These are phyloP conservation scores for Acanthis flammea DNA, from an alignment of 2,797 vertebrate species.

Conservation along the genomic window DNA sequence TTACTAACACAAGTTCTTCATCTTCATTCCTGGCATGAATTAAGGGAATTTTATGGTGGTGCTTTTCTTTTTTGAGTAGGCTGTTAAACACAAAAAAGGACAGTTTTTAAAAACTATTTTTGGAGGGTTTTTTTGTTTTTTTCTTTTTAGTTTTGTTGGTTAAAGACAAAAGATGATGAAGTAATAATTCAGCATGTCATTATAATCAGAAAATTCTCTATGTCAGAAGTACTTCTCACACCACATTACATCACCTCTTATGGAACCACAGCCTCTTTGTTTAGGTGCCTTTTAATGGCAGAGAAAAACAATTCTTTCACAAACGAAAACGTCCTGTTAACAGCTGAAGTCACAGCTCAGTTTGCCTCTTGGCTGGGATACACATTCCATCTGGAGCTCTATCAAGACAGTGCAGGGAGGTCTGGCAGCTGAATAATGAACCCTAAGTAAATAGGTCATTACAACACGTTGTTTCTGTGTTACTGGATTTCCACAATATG, in stretches of 20 bases:
- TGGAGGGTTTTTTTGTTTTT: background rate
- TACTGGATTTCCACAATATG: constrained; percentile 16
- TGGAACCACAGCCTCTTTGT: background rate
- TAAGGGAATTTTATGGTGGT: background rate
- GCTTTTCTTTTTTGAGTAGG: background rate
- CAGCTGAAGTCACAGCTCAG: constrained; percentile 62
- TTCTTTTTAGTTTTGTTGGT: background rate
- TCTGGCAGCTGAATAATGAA: constrained; percentile 67
- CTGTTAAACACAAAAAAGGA: background rate
- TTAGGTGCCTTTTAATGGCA: constrained; percentile 24
- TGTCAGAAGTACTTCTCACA: background rate
- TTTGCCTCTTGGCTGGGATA: constrained; percentile 29
- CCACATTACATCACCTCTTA: background rate
- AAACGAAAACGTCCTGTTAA: background rate
- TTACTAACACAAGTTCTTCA: background rate
- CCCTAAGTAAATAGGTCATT: constrained; percentile 43
- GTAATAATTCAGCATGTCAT: background rate
- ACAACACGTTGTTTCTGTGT: constrained; percentile 46
- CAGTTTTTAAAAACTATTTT: fast-evolving
- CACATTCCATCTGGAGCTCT: constrained; percentile 54
- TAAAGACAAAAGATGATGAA: background rate
- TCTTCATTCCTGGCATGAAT: background rate
- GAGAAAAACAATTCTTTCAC: constrained; percentile 21
- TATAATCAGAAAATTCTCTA: background rate
- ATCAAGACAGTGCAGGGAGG: constrained; percentile 57